These are phyloP conservation scores for Bos taurus DNA, from an alignment of 2,113 vertebrate species.

Conservation along the genomic window DNA sequence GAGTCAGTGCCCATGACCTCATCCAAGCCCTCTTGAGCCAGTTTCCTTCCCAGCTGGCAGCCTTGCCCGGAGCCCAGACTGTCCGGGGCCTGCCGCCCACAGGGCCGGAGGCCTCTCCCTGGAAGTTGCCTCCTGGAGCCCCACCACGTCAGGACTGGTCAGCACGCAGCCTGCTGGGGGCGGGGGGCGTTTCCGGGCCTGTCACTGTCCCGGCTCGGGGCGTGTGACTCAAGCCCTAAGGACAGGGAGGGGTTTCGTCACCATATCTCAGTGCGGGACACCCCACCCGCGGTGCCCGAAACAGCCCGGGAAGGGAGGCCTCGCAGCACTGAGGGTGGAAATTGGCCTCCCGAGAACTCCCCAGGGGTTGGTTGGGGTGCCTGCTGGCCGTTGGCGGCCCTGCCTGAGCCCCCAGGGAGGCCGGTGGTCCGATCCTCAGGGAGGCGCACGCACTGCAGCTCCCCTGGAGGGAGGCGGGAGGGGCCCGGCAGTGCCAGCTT, in stretches of 20 bases:
- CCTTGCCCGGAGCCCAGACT: not conserved
- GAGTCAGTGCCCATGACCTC: not conserved
- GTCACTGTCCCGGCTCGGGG: not conserved
- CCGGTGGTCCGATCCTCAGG: rapidly evolving
- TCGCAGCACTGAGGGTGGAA: not conserved
- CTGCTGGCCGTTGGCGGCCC: not conserved
- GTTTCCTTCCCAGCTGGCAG: not conserved
- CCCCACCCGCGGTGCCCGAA: rapidly evolving
- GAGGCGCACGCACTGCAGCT: not conserved
- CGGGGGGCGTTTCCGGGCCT: not conserved
- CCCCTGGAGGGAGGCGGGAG: not conserved
- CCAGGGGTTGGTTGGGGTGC: rapidly evolving
- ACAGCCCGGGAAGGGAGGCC: rapidly evolving
- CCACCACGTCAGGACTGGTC: rapidly evolving
- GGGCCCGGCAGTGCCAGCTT: not conserved
- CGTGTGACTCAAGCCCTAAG: not conserved
- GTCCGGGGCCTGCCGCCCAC: rapidly evolving
- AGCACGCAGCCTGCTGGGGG: rapidly evolving
- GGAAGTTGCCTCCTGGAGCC: not conserved
- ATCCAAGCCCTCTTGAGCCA: not conserved
- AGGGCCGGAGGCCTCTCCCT: not conserved
- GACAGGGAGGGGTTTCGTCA: not conserved
- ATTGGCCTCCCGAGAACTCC: not conserved
- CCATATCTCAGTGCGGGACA: not conserved
- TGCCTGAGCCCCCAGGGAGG: not conserved